Base-by-base conservation (phyloP, 2,888 invertebrate genomes). In the Habroteleia sp. region DNA sequence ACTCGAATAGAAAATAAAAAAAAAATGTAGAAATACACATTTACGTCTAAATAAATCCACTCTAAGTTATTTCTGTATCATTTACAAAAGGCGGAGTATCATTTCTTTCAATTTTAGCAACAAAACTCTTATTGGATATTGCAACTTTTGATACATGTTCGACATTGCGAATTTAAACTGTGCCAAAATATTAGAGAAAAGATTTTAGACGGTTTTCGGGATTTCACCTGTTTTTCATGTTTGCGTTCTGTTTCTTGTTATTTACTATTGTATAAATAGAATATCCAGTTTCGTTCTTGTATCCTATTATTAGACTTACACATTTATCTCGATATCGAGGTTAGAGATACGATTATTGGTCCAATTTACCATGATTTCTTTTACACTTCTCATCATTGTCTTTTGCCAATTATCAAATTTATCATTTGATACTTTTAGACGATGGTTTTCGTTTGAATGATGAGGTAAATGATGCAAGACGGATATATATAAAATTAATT, bases 271-370 rank as follows among this genome's bases (percentile, higher is more conserved):
- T 81, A 82, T 81, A 80, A 82, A 83, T 84, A 82, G 81, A 78
- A 72, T 44, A 54, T 80, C 78, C 76, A 80, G 81, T 81, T 79
- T 80, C 82, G 81, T 79, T 79, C 79, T 78, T 68, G 76, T 79
- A 78, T 72, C 79, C 82, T 85, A 85, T 84, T 85, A 76, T 83
- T 84, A 82, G 82, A 82, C 71, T 44, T 78, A 76, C 78, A 78
- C 77, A 79, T 80, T 80, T 77, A 54, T 79, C 79, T 78, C 75
- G 73, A 69, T 77, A 73, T 77, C 69, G 73, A 66, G 77, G 65
- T 60, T 74, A 74, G 41, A 23, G 20, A 44, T 62, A 60, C 60
- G 60, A 65, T 65, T 72, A 60, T 63, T 63, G 50, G 60, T 68
- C 42, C 17, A 58, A 56, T 72, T 58, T 58, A 20, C 46, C 33